Conservation (phyloP, 2,888 invertebrate species). For the Drosophila formosana region DNA sequence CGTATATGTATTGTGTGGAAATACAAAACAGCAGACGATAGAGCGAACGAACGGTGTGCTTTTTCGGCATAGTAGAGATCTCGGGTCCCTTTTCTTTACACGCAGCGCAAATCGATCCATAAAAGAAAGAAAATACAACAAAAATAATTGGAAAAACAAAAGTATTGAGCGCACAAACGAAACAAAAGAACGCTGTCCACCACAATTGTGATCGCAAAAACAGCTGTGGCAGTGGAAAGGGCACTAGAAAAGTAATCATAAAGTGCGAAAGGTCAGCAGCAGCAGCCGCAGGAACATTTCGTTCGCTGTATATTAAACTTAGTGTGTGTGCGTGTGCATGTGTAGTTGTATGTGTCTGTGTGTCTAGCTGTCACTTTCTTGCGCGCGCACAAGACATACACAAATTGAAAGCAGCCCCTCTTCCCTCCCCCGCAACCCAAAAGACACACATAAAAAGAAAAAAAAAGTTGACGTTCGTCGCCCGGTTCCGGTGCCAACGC, state of each 20-base stretch:
- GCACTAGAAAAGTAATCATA: conserved; percentile 72
- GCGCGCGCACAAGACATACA: conserved; percentile 74
- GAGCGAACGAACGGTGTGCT: conserved; percentile 56
- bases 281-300: conserved; percentile 55
- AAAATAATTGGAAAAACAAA: not conserved
- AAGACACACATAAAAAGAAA: conserved; percentile 34
- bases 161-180: conserved; percentile 37
- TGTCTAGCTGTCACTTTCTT: conserved; percentile 81
- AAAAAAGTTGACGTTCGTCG: conserved; percentile 66
- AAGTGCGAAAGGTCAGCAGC: conserved; percentile 84
- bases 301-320: conserved; percentile 52
- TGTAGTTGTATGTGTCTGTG: conserved; percentile 37
- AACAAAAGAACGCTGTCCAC: conserved; percentile 28
- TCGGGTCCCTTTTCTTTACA: conserved; percentile 24
- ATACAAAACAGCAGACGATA: conserved; percentile 67
- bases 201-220: conserved; percentile 50
- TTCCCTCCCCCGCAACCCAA: conserved; percentile 25
- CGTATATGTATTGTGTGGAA: conserved; percentile 63
- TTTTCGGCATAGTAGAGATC: conserved; percentile 51
- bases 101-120: conserved; percentile 43
- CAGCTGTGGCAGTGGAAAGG: conserved; percentile 66
- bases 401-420: conserved; percentile 67
- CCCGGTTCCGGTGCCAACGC: conserved; percentile 74
- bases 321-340: conserved; percentile 34
- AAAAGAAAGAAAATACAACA: not conserved